Evolutionary conservation across 2,888 invertebrate genomes (phyloP).

Genomic region (Quadroppia sp.): DNA sequence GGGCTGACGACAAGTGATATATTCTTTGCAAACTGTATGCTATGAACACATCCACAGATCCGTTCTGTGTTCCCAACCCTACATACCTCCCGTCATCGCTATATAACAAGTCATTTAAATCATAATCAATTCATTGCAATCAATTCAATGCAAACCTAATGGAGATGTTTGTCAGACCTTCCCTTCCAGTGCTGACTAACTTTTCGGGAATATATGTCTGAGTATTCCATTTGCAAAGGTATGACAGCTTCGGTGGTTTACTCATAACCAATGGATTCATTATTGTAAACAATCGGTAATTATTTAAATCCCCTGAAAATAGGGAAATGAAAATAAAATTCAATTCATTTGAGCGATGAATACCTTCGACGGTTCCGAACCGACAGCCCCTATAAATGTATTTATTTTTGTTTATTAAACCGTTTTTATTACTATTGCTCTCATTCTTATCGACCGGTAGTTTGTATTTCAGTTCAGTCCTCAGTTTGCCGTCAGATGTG

Average conservation of each 20-base stretch:
- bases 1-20: constrained; percentile 75
- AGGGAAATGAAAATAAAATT: constrained; percentile 55
- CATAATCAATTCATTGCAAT: constrained; percentile 14
- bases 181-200: constrained; percentile 60
- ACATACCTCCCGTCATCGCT: constrained; percentile 87
- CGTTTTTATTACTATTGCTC: constrained; percentile 23
- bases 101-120: constrained; percentile 50
- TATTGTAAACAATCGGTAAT: constrained; percentile 62
- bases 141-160: constrained; percentile 57
- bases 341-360: constrained; percentile 18
- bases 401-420: constrained; percentile 26
- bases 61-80: constrained; percentile 88
- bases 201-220: constrained; percentile 61
- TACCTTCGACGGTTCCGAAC: constrained; percentile 47
- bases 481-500: constrained; percentile 62
- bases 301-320: constrained; percentile 64
- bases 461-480: constrained; percentile 68
- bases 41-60: constrained; percentile 81
- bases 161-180: constrained; percentile 76
- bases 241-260: constrained; percentile 57
- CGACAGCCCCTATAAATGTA: constrained; percentile 53
- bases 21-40: constrained; percentile 85
- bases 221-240: constrained; percentile 73
- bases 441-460: constrained; percentile 59
- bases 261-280: constrained; percentile 72